These are phyloP conservation scores for Ptiloglossa arizonensis DNA, from an alignment of 1,140 invertebrate species.

Conservation along the genomic window DNA sequence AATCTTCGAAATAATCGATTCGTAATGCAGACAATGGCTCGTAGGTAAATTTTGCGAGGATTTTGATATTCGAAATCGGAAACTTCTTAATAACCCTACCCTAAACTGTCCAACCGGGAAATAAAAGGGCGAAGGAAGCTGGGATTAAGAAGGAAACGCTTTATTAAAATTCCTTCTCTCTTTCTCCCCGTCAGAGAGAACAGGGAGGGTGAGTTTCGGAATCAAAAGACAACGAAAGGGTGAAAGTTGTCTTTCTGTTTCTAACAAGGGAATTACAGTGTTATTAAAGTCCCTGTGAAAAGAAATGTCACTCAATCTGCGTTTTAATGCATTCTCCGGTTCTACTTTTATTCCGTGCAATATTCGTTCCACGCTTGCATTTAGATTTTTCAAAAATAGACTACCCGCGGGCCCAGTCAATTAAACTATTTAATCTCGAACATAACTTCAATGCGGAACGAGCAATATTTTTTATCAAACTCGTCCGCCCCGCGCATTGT, in stretches of 20 bases:
- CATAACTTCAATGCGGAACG: neutral
- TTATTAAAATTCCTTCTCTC: neutral
- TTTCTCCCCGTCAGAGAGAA: too few species aligned
- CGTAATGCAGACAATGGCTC: neutral
- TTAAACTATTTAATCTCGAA: neutral
- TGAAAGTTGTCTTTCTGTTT: slow-evolving; percentile 4
- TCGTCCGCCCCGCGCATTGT: neutral
- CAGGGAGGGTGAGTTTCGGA: neutral
- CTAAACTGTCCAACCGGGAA: neutral
- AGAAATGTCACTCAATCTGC: neutral
- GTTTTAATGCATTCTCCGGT: neutral
- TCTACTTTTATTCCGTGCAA: neutral
- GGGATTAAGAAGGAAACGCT: neutral
- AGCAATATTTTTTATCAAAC: neutral
- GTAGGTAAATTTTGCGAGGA: neutral
- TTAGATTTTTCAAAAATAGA: neutral
- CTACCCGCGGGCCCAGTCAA: neutral
- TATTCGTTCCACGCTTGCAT: neutral
- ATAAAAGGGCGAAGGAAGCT: neutral
- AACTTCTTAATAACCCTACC: neutral
- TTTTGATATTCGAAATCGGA: neutral
- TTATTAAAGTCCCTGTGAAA: neutral
- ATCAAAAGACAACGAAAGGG: slow-evolving; percentile 5
- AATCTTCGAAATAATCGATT: too few species aligned
- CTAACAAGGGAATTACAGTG: slow-evolving; percentile 6